Evolutionary conservation across 2,113 vertebrate species (phyloP).

Genomic region (Macquaria australasica): DNA sequence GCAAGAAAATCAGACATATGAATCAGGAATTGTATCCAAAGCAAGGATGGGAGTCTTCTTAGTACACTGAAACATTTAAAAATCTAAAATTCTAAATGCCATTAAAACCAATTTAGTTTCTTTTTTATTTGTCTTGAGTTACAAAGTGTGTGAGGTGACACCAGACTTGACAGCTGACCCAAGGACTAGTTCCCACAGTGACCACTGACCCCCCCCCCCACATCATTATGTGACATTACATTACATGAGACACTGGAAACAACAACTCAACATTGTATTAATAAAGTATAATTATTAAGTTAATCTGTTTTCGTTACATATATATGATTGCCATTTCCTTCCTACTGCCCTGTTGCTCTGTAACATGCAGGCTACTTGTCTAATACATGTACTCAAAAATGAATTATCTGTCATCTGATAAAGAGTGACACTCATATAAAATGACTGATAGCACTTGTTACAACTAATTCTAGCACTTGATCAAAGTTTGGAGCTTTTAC

Average conservation of each 20-base stretch:
- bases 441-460: not conserved
- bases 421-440: not conserved
- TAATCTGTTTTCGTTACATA: not conserved
- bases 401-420: not conserved
- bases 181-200: conserved; percentile 19
- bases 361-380: not conserved
- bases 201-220: conserved; percentile 19
- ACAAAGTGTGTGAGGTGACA: conserved; percentile 55
- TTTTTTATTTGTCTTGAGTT: conserved; percentile 2
- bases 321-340: not conserved
- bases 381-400: not conserved
- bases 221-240: not conserved
- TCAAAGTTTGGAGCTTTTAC: not conserved
- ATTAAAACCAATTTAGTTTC: not conserved
- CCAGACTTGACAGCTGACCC: conserved; percentile 41
- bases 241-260: not conserved
- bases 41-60: not conserved
- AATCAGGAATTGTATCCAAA: not conserved
- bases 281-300: too few species aligned
- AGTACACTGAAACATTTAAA: not conserved
- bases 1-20: conserved; percentile 40
- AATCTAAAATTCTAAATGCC: not conserved
- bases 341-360: not conserved
- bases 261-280: not conserved
- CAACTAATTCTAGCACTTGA: not conserved